Evolutionary conservation across 2,888 invertebrate genomes (phyloP), one percentile per base, ranked within the genome.

Genomic region (Adelphocoris suturalis): DNA sequence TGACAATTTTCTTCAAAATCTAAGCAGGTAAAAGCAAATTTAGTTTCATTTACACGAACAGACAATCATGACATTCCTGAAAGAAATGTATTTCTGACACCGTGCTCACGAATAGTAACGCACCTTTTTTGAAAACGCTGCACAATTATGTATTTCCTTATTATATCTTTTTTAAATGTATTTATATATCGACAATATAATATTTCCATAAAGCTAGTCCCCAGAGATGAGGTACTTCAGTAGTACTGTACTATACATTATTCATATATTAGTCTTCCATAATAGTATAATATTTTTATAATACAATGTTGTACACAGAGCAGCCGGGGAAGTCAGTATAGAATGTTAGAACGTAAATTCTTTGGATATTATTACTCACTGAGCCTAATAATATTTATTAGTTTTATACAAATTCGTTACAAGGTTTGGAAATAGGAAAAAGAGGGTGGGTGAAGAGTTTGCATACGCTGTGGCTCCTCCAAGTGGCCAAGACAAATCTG

Each of bases 201-300:
- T 89, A 89, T 89, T 90, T 85, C 37, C 90, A 90, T 91, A 91
- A 91, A 91, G 91, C 91, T 91, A 91, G 90, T 91, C 91, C 91
- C 91, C 91, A 76, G 78, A 91, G 91, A 89, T 90, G 91, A 91
- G 91, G 91, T 92, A 91, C 91, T 89, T 90, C 89, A 86, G 82
- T 91, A 91, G 91, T 91, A 91, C 91, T 91, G 91, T 91, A 91
- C 91, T 91, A 91, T 91, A 91, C 91, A 91, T 91, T 91, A 91
- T 91, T 91, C 81, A 90, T 80, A 90, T 90, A 90, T 90, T 91
- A 91, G 89, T 91, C 90, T 91, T 91, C 90, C 90, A 90, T 91
- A 90, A 91, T 90, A 91, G 82, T 91, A 90, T 91, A 89, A 90
- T 91, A 91, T 89, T 90, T 91, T 91, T 90, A 90, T 89, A 91